Conservation (phyloP, 2,113 vertebrate genomes). For the Cyphomyrus discorhynchus region DNA sequence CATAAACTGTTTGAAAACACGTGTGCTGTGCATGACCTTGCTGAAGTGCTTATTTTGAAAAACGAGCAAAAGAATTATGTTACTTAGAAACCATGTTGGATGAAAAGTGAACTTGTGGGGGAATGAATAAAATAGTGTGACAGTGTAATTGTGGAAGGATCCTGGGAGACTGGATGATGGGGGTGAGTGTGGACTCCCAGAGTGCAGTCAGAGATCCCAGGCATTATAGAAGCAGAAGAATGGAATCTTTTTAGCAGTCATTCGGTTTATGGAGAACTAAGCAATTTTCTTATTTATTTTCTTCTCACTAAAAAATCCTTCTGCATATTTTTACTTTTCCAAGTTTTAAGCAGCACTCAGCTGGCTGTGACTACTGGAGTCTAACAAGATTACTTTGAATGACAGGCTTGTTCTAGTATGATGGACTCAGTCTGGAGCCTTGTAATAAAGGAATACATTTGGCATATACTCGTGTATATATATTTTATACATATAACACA, state of each 20-base stretch:
- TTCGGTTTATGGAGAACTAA: background rate
- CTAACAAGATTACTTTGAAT: constrained; percentile 2
- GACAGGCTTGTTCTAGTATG: background rate
- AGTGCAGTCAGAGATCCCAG: background rate
- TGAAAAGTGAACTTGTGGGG: background rate
- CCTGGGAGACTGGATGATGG: background rate
- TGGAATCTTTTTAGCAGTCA: background rate
- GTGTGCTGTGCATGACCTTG: background rate
- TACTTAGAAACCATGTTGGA: background rate
- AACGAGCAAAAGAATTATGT: background rate
- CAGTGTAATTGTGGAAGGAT: background rate
- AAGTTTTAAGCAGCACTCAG: background rate
- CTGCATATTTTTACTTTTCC: background rate
- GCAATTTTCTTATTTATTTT: background rate
- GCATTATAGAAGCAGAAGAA: background rate
- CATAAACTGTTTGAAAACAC: background rate
- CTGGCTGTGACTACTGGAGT: background rate
- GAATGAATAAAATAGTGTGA: background rate
- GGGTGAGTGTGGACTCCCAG: too few relatives aligned
- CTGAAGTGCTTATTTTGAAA: background rate
- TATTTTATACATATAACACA: background rate
- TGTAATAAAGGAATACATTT: background rate
- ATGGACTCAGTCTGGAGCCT: background rate
- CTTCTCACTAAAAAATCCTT: background rate
- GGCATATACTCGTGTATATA: background rate